Base-by-base conservation (phyloP, 2,113 vertebrate genomes). In the Psephotus haematonotus region DNA sequence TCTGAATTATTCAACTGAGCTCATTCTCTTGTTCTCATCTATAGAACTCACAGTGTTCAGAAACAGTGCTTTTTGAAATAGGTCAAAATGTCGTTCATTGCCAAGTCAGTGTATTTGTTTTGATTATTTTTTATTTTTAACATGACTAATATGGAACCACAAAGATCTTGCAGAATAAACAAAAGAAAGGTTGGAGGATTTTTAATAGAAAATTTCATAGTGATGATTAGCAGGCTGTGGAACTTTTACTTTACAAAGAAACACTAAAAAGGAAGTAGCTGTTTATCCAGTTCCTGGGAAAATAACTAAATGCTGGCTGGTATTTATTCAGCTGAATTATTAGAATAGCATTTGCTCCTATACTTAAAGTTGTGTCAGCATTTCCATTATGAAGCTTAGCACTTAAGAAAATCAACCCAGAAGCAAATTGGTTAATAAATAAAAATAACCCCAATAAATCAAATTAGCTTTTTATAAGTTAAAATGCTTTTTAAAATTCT, bases 321-420 rank as follows among this genome's bases (percentile, higher is more conserved):
- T 98, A 98, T 98, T 98, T 98, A 96, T 98, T 98, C 98, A 98
- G 98, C 98, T 98, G 98, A 98, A 87, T 95, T 97, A 97, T 97
- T 97, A 96, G 96, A 98, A 94, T 35, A 70, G 93, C 76, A 57
- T 91, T 98, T 88, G 85, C 90, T 95, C 81, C 93, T 44, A 11
- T 44, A 79, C 67, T 89, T 63, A 62, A 79, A 79, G 75, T 84
- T 93, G 91, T 96, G 96, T 97, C 96, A 97, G 97, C 93, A 88
- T 95, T 97, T 97, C 88, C 91, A 89, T 88, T 93, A 86, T 94
- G 92, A 89, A 95, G 70, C 89, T 86, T 92, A 91, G 94, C 93
- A 96, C 92, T 74, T 80, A 92, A 82, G 65, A 72, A 94, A 94
- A 94, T 96, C 84, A 92, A 72, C 47, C 18, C 76, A 79, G 70